phyloP scores from a whole-genome alignment of 2,888 invertebrate species.

The Drosophila neoperkinsi region DNA sequence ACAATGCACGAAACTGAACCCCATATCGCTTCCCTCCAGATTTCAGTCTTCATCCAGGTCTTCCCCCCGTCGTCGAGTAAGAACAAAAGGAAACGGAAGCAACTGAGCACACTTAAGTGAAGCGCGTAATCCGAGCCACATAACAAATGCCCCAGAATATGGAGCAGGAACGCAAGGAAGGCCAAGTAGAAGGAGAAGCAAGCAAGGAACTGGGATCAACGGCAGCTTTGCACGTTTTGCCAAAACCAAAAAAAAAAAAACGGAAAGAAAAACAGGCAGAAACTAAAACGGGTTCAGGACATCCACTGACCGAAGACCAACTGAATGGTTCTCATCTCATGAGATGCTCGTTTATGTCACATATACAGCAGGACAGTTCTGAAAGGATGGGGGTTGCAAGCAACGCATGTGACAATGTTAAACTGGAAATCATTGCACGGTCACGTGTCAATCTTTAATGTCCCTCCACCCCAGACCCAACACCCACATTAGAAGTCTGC shows the following conservation, averaged over 20 bases:
- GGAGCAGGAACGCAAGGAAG: constrained; percentile 5
- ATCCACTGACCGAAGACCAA: constrained; percentile 40
- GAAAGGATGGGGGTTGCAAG: constrained; percentile 9
- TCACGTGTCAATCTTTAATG: constrained; percentile 84
- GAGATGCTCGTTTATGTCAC: constrained; percentile 61
- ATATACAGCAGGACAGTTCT: constrained; percentile 10
- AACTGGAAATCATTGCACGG: constrained; percentile 84
- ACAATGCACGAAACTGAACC: constrained; percentile 40
- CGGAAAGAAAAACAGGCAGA: constrained; percentile 4
- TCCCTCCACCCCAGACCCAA: constrained; percentile 8
- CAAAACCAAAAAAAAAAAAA: constrained; percentile 57
- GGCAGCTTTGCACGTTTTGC: constrained; percentile 77
- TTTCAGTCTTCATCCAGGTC: constrained; percentile 4
- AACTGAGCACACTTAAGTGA: constrained; percentile 80
- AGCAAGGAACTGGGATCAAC: constrained; percentile 73
- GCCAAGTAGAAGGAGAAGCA: constrained; percentile 18
- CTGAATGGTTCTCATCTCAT: constrained; percentile 35
- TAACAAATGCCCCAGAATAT: constrained; percentile 68
- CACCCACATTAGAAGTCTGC: constrained; percentile 11
- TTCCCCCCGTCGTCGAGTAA: not conserved
- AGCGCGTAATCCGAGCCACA: constrained; percentile 81
- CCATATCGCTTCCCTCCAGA: constrained; percentile 17
- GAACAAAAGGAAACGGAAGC: constrained; percentile 69
- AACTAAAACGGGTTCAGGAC: constrained; percentile 12
- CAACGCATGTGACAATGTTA: constrained; percentile 78